These are phyloP conservation scores for Luidia sarsii DNA, from an alignment of 53 echinoderm and acorn worm species.

Conservation along the genomic window DNA sequence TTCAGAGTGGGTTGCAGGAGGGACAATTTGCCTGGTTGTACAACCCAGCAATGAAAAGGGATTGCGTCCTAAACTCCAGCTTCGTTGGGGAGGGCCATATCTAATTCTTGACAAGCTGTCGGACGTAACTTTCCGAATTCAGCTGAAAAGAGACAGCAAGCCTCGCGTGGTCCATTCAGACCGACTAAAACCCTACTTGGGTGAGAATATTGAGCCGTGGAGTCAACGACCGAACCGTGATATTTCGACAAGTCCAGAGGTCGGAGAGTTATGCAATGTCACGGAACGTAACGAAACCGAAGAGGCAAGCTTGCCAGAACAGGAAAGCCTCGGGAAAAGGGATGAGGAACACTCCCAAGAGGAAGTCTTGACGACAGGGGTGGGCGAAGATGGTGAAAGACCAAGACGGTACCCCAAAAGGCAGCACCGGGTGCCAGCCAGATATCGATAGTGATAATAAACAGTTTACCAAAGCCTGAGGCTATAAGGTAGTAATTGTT, in stretches of 20 bases:
- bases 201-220: slow-evolving; percentile 9
- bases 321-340: no score
- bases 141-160: slow-evolving; percentile 25
- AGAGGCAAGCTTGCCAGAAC: no score
- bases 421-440: no score
- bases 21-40: slow-evolving; percentile 17
- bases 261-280: no score
- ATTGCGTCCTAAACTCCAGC: slow-evolving; percentile 9
- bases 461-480: no score
- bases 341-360: no score
- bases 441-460: no score
- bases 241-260: neutral
- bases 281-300: no score
- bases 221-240: neutral
- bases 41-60: slow-evolving; percentile 6
- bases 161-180: slow-evolving; percentile 17
- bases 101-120: slow-evolving; percentile 9
- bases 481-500: no score
- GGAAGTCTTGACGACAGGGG: no score
- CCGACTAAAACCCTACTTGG: slow-evolving; percentile 3
- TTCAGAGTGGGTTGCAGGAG: neutral
- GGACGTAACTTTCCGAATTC: slow-evolving; percentile 2
- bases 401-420: no score
- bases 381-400: no score
- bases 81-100: slow-evolving; percentile 7